These are phyloP conservation scores for Crypturellus undulatus DNA, from an alignment of 2,113 vertebrate species.

Conservation along the genomic window DNA sequence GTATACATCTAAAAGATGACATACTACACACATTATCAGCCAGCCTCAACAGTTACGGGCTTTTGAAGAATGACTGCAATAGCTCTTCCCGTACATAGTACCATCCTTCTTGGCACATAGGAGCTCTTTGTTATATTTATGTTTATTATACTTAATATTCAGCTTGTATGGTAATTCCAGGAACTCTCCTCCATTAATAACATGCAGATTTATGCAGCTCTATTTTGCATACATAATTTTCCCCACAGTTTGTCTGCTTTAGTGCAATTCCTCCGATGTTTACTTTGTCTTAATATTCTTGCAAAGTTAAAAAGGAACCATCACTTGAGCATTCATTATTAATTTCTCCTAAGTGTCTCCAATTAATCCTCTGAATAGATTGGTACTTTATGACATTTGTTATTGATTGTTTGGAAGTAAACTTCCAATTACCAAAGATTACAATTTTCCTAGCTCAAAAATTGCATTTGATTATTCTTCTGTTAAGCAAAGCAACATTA, in stretches of 20 bases:
- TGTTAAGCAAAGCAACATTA: background rate
- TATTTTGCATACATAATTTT: constrained; percentile 72
- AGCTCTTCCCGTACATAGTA: background rate
- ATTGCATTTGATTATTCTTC: background rate
- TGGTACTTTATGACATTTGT: constrained; percentile 64
- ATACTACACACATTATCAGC: background rate
- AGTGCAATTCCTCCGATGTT: constrained; percentile 67
- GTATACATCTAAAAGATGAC: background rate
- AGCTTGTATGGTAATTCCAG: constrained; percentile 48
- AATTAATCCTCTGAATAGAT: constrained; percentile 76
- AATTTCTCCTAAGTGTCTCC: constrained; percentile 70
- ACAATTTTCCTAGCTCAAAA: constrained; percentile 20
- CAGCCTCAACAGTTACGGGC: background rate
- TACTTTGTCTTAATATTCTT: constrained; percentile 77
- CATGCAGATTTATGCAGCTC: constrained; percentile 76
- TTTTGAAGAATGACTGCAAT: background rate
- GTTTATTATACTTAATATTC: constrained; percentile 41
- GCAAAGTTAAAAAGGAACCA: constrained; percentile 73
- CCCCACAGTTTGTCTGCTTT: constrained; percentile 56
- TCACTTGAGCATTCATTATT: constrained; percentile 74
- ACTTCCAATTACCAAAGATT: constrained; percentile 58
- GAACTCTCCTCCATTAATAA: constrained; percentile 63
- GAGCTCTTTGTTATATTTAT: background rate
- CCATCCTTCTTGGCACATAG: background rate
- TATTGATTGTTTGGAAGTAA: constrained; percentile 75